Evolutionary conservation across 2,797 vertebrate species (phyloP), one percentile per base, ranked within the genome.

Genomic region (Tauraco hartlaubi): DNA sequence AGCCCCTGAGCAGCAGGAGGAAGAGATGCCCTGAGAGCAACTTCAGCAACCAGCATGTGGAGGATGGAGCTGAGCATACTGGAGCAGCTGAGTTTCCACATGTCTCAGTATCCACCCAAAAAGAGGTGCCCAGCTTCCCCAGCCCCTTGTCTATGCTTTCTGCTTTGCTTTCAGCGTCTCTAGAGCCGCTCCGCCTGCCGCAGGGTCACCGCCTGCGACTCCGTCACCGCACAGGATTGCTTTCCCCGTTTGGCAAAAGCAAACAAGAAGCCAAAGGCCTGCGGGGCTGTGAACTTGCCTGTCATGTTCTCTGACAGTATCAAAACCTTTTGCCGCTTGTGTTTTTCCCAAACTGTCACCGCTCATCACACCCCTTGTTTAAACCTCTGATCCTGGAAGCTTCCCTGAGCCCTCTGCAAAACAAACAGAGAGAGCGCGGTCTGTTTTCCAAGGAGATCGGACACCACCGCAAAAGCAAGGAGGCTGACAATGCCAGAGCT

Each of bases 301-400:
- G 93, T 97, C 95, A 74, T 29, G n/a, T 96, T 96, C 91, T 52
- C 86, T 93, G 97, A 97, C 97, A 96, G 87, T 11, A 79, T 37
- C 91, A 83, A 87, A 85, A 94, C 94, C 94, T 96, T 95, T 76
- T 69, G 52, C 84, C 61, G 51, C 76, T 71, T 74, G 68, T 96
- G 89, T 96, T 97, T 96, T 96, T 94, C 91, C 84, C 66, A 58
- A 87, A 56, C 95, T 96, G 96, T 95, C 88, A 55, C 37, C 2
- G 15, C 90, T 58, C 20, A 55, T 94, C 91, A 66, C 92, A 37
- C 39, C 91, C 71, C 68, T 80, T 18, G 64, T 73, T 92, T 58
- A 75, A 88, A 64, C 43, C 54, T 75, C 78, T 83, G 88, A 88
- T 92, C 85, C 84, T 11, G 39, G 95, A 96, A 95, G 87, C 80